These are phyloP conservation scores for Glyphotaelius pellucidus DNA, from an alignment of 2,888 invertebrate genomes.

Conservation along the genomic window DNA sequence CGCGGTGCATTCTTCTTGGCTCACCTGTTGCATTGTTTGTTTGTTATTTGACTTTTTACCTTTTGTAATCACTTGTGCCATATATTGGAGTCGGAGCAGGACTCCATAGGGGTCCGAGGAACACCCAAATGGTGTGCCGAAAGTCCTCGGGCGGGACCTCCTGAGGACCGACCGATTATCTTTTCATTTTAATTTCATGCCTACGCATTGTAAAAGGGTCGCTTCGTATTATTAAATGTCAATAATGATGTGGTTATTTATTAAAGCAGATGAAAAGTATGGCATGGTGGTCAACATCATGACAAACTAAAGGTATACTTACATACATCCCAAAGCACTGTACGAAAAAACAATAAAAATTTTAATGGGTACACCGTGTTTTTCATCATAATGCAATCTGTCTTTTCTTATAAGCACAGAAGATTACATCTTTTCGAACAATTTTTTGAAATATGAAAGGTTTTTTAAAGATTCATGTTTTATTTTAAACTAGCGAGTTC, in stretches of 20 bases:
- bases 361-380: not conserved
- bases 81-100: not conserved
- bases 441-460: too few species aligned
- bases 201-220: not conserved
- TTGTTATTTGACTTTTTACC: conserved; percentile 23
- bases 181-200: conserved; percentile 43
- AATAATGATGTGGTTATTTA: conserved; percentile 4
- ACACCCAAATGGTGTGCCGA: conserved; percentile 38
- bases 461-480: too few species aligned
- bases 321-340: not conserved
- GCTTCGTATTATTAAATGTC: conserved; percentile 20
- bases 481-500: too few species aligned
- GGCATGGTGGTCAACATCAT: not conserved
- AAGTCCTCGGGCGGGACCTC: conserved; percentile 33
- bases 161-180: conserved; percentile 26
- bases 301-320: not conserved
- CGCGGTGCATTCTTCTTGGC: conserved; percentile 17
- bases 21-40: conserved; percentile 38
- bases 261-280: not conserved
- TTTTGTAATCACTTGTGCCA: conserved; percentile 13
- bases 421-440: not conserved
- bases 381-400: not conserved
- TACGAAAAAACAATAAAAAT: not conserved
- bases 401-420: not conserved
- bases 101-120: conserved; percentile 6